A percentile compares a stretch with the other conserved stretches of the same genome.
phyloP scores from a whole-genome alignment of 2,113 vertebrate species.

The Dipodomys merriami region DNA sequence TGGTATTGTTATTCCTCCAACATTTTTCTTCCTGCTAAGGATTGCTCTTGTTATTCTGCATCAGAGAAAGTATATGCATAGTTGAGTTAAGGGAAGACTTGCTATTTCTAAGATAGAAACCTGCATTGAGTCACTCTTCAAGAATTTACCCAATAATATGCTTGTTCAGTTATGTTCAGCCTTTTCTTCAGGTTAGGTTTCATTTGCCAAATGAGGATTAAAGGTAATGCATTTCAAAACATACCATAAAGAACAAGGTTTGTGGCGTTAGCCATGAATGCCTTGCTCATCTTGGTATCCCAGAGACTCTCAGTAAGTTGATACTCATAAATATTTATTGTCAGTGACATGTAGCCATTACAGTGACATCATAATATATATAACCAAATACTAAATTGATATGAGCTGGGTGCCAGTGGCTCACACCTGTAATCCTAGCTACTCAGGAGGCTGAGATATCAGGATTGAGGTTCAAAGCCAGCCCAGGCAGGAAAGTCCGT shows the following conservation, averaged over 20 bases:
- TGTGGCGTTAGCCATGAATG: background rate
- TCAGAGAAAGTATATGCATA: background rate
- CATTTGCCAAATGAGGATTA: background rate
- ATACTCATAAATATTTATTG: constrained; percentile 24
- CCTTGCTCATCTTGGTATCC: background rate
- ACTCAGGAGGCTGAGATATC: too few species aligned
- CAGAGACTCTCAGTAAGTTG: constrained; percentile 25
- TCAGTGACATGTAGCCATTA: constrained; percentile 27
- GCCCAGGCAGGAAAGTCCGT: too few species aligned
- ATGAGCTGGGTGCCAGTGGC: too few species aligned
- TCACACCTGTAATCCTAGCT: too few species aligned
- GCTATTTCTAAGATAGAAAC: background rate
- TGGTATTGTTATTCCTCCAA: too few species aligned
- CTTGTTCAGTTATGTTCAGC: background rate
- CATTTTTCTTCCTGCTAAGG: too few species aligned
- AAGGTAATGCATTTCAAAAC: constrained; percentile 27
- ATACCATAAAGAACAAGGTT: background rate
- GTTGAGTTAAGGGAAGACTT: background rate
- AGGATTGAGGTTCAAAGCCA: too few species aligned
- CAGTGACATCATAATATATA: constrained; percentile 1
- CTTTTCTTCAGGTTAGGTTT: constrained; percentile 32
- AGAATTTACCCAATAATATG: background rate
- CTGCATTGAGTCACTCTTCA: background rate
- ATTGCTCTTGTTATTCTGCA: too few species aligned
- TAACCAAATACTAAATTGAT: background rate